phyloP scores from a whole-genome alignment of 2,797 vertebrate genomes.

The Poeciliopsis paucimaculata region DNA sequence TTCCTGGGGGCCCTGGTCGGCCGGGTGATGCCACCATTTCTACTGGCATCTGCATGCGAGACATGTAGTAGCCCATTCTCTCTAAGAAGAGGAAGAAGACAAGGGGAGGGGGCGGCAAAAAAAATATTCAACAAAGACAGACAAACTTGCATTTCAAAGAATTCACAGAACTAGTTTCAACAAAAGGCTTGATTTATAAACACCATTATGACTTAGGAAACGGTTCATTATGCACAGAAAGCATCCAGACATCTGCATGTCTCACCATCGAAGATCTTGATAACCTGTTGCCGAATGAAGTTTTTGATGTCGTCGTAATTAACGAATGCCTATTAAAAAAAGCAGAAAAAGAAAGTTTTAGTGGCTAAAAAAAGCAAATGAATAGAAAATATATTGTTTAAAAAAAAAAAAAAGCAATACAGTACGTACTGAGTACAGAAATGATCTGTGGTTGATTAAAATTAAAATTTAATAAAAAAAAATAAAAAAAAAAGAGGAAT shows the following conservation, averaged over 20 bases:
- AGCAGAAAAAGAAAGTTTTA: conserved; percentile 5
- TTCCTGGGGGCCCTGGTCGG: conserved; percentile 91
- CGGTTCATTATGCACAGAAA: not conserved
- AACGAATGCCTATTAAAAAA: conserved; percentile 84
- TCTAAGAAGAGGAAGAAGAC: conserved; percentile 77
- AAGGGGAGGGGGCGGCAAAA: not conserved
- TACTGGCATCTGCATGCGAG: conserved; percentile 88
- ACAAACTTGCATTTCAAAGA: conserved; percentile 17
- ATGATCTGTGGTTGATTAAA: conserved; percentile 7
- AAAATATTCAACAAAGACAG: not conserved
- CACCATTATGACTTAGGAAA: not conserved
- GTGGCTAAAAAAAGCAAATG: conserved; percentile 33
- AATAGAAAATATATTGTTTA: conserved; percentile 56
- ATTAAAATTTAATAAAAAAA: not conserved
- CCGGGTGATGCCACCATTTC: conserved; percentile 90
- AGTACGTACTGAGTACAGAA: not conserved
- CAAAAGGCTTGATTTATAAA: conserved; percentile 17
- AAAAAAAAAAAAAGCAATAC: conserved; percentile 15
- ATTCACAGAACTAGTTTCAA: not conserved
- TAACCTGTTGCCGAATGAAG: conserved; percentile 95
- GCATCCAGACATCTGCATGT: conserved; percentile 3
- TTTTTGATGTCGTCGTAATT: conserved; percentile 95
- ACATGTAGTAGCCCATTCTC: conserved; percentile 94
- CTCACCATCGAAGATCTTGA: conserved; percentile 96
- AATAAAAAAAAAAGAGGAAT: not conserved